Evolutionary conservation across 92 coral and sea anemone genomes (phyloP), one percentile per base, ranked within the genome.

Genomic region (Porites lobata): DNA sequence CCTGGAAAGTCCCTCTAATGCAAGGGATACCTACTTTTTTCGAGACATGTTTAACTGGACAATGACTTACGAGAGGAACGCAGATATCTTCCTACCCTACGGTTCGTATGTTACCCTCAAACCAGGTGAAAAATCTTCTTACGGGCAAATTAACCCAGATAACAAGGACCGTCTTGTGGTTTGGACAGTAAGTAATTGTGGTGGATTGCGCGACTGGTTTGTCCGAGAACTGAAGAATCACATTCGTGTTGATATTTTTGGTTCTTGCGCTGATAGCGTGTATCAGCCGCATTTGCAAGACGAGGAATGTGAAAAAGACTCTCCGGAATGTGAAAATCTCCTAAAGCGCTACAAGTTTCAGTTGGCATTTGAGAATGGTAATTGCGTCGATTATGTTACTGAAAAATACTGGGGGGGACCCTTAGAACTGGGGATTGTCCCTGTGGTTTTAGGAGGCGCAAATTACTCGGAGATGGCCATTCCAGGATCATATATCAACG

Each of bases 101-200:
- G 86, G 94, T 4, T 91, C 86, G 61, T 94, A 85, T 64, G 64
- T 11, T n/a, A 54, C 54, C 5, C 82, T 77, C 54, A 20, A 77
- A 77, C 92, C 78, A 29, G 82, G 82, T 14, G 82, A 77, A 77
- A 59, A 63, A 26, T 59, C 82, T 1, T 53, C 54, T 15, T 75
- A 78, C 62, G 38, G 58, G 50, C 43, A 69, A 4, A 68, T 43
- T 7, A 69, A 90, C 58, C 65, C 66, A 8, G 50, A 61, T 11
- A 54, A 50, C 10, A 96, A 96, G 65, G 93, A 94, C 71, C 85
- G 94, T 47, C 93, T 96, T 0, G 94, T 89, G 0, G 96, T 93
- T 0, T 96, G 98, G 98, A 71, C 94, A 74, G 93, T 95, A 1
- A 91, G 98, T n/a, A 93, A 94, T 50, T 96, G 98, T 61, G 93